Evolutionary conservation across 2,797 vertebrate species (phyloP), one percentile per base, ranked within the genome.

Genomic region (Acanthopagrus latus): DNA sequence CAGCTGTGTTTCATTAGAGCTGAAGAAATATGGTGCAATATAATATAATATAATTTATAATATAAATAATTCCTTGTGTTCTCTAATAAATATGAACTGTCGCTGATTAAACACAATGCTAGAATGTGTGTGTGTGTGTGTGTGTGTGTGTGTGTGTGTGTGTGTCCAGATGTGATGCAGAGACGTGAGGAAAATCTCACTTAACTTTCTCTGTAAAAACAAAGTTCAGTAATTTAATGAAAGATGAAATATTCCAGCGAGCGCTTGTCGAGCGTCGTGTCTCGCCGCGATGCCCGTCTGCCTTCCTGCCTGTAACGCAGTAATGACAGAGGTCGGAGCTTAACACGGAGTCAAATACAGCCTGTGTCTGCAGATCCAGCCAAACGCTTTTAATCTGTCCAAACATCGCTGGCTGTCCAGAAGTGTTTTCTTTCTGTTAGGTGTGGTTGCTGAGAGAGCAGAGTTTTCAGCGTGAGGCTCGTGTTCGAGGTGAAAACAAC

Each of bases 401-500:
- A 64, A 76, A 80, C n/a, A 74, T 76, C 65, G 68, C 2, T 55
- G 78, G 74, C 64, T 60, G 78, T 52, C 3, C 3, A 50, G 58
- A 62, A 14, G 4, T 80, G 78, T 79, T 89, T 72, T 72, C 44
- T 78, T 70, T 73, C n/a, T 60, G 64, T 67, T 27, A 63, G 79
- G 78, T 60, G 83, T 72, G 79, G 82, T 41, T 69, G 81, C 76
- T 70, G 75, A 80, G 76, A 60, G 54, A 52, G 62, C 62, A 46
- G 7, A 50, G 78, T 65, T 58, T 56, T 66, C 63, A 54, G 25
- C 7, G 5, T 17, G 25, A 38, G 56, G 64, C 38, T 81, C 62
- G 2, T 51, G 60, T 59, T 70, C 6, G 0, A 13, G 38, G 60
- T 27, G 50, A 58, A 51, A 51, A 51, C 63, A 54, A 68, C 18